A percentile compares a stretch with the other conserved stretches of the same genome.
These are phyloP conservation scores for Sepioteuthis lessoniana DNA, from an alignment of 2,888 invertebrate genomes.

Conservation along the genomic window DNA sequence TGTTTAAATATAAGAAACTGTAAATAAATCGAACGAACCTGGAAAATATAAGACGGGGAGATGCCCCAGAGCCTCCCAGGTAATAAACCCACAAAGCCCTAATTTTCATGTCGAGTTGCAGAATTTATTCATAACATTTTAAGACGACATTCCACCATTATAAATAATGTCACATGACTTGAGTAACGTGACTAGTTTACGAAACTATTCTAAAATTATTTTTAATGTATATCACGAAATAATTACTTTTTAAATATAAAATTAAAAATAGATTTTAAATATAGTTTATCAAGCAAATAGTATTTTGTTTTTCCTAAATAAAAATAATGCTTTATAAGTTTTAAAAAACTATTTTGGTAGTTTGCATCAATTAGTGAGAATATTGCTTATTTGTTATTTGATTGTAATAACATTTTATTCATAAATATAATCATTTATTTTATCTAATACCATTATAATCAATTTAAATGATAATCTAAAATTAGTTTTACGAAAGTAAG, in stretches of 20 bases:
- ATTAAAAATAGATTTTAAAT: neutral
- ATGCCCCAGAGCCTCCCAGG: conserved; percentile 16
- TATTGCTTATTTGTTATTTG: no score
- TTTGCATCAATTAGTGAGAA: no score
- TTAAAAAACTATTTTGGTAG: no score
- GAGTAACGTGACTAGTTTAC: neutral
- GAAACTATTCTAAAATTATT: neutral
- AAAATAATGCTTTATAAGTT: neutral
- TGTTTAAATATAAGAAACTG: neutral
- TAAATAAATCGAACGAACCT: neutral
- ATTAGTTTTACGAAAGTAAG: neutral
- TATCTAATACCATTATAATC: no score
- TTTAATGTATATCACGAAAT: neutral
- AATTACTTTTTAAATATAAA: no score
- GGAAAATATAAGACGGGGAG: conserved; percentile 24
- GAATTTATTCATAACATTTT: conserved; percentile 33
- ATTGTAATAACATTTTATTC: no score
- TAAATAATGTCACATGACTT: conserved; percentile 12
- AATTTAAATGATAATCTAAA: neutral
- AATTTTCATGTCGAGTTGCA: neutral
- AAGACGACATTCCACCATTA: neutral
- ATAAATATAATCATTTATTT: no score
- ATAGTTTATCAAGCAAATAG: neutral
- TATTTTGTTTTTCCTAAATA: neutral
- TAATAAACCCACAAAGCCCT: conserved; percentile 43